Base-by-base conservation (phyloP, 1,140 invertebrate genomes). In the Daktulosphaira vitifoliae region DNA sequence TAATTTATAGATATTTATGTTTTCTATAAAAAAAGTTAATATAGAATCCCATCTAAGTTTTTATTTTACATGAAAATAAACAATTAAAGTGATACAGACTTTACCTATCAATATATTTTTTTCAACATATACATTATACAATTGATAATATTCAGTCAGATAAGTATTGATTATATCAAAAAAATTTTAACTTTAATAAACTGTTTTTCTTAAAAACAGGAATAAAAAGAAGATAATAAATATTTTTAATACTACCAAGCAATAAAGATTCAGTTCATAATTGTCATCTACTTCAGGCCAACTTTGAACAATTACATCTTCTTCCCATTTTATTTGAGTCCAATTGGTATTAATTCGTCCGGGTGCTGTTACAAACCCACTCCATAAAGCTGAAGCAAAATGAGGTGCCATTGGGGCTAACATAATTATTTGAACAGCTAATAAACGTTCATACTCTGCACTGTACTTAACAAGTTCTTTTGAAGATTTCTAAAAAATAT, bases 381-480 rank as follows among this genome's bases (percentile, higher is more conserved):
- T 77, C 94, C 93, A 97, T 29, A 96, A 76, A 76, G 96, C 90
- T 1, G 87, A 90, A 9, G 89, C 83, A 74, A 95, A 95, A 74
- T 92, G 88, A 8, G 94, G 93, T 5, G 87, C 85, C 68, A 96
- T 78, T 0, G 92, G 92, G 3, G 88, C 81, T 3, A 95, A 71
- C 82, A 94, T 86, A 64, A 96, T 87, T 50, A 96, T 81, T 70
- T 90, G 82, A 13, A 78, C 75, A 16, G 83, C 88, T 52, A 96
- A 76, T 11, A 87, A 82, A 69, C 82, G 74, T 75, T 94, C 88
- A 76, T 82, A 96, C 71, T 92, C 82, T n/a, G 76, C 76, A 72
- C 88, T 85, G 66, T 33, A 67, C 11, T 65, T 62, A 26, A 48
- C 18, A 16, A 66, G 22, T 23, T 52, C 66, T 16, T 46, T 50